These are phyloP conservation scores for Cordylochernes scorpioides DNA, from an alignment of 2,888 invertebrate genomes.

Conservation along the genomic window DNA sequence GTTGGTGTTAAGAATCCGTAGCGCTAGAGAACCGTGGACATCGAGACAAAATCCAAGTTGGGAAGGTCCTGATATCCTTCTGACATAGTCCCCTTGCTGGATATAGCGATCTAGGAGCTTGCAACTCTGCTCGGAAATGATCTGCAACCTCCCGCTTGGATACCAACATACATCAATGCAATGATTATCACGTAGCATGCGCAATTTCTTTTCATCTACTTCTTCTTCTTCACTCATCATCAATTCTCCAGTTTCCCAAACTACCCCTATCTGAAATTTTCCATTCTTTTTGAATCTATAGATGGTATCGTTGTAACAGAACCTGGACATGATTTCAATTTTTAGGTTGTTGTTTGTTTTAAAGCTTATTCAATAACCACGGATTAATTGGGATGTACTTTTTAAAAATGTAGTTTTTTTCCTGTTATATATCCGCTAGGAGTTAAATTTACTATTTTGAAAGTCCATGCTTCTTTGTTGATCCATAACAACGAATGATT, in stretches of 20 bases:
- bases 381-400: too few relatives aligned
- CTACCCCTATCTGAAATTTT: constrained; percentile 62
- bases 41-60: not conserved
- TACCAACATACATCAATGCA: constrained; percentile 79
- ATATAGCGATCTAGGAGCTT: constrained; percentile 16
- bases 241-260: constrained; percentile 63
- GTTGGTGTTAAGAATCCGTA: constrained; percentile 62
- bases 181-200: constrained; percentile 41
- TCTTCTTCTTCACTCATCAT: constrained; percentile 50
- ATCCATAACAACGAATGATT: too few relatives aligned
- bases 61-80: not conserved
- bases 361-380: too few relatives aligned
- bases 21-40: constrained; percentile 41
- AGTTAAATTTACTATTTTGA: too few relatives aligned
- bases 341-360: too few relatives aligned
- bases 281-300: constrained; percentile 64
- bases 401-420: too few relatives aligned
- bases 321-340: too few relatives aligned
- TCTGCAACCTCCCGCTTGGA: constrained; percentile 54
- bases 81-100: not conserved
- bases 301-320: constrained; percentile 70
- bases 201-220: constrained; percentile 36
- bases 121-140: constrained; percentile 50
- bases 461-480: too few relatives aligned
- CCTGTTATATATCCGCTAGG: too few relatives aligned